These are phyloP conservation scores for Clavelina lepadiformis DNA, from an alignment of 23 tunicate species.

Conservation along the genomic window DNA sequence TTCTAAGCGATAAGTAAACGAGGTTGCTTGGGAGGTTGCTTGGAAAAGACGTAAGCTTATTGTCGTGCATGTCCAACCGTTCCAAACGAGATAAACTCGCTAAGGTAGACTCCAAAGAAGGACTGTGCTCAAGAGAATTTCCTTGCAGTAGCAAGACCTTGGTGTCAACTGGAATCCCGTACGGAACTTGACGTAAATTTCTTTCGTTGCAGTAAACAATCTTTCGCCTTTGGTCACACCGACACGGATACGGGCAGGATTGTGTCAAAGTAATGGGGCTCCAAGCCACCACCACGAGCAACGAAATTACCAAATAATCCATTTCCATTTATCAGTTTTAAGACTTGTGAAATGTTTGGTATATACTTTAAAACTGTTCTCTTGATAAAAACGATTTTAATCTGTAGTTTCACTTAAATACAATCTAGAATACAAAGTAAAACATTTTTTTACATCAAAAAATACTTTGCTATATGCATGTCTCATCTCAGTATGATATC, in stretches of 20 bases:
- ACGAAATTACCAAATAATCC: not conserved
- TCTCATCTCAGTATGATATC: no score
- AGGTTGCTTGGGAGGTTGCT: conserved; percentile 24
- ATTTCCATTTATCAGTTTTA: not conserved
- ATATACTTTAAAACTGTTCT: no score
- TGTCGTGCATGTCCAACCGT: conserved; percentile 25
- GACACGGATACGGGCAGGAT: conserved; percentile 47
- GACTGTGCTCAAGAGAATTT: conserved; percentile 42
- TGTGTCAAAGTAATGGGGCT: not conserved
- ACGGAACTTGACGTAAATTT: conserved; percentile 32
- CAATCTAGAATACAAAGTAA: no score
- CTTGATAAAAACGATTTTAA: no score
- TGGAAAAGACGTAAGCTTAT: conserved; percentile 60
- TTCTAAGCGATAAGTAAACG: conserved; percentile 19
- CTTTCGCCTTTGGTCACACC: conserved; percentile 52
- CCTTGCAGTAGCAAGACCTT: conserved; percentile 39
- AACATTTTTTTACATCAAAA: no score
- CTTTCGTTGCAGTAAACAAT: conserved; percentile 55
- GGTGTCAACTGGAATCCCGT: conserved; percentile 54
- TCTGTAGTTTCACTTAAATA: no score
- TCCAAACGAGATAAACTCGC: conserved; percentile 14
- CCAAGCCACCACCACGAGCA: not conserved
- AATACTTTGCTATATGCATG: no score
- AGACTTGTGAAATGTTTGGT: not conserved
- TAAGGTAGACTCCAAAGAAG: conserved; percentile 23